Base-by-base conservation (phyloP, 1,140 invertebrate genomes). In the Venustaconcha ellipsiformis region DNA sequence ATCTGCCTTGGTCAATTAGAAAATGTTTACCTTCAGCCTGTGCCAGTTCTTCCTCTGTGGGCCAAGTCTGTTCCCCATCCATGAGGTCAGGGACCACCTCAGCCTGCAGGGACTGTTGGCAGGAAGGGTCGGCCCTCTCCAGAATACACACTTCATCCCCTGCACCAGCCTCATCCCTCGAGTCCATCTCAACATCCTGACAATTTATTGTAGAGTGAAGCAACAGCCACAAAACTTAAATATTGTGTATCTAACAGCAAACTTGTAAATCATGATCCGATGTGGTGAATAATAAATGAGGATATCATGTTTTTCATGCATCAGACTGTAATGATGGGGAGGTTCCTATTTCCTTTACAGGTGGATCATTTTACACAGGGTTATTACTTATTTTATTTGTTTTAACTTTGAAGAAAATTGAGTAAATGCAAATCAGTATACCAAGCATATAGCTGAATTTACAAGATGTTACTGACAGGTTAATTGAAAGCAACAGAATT, bases 41-140 rank as follows among this genome's bases (percentile, higher is more conserved):
- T 82, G 92, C 92, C 68, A 98, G 91, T 91, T 98, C 96, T 88
- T 97, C 95, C 76, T 96, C 94, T 48, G 95, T 97, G 1, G 97
- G 96, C 95, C 96, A 98, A 30, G 97, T 98, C 91, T 99, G 97
- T 90, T 99, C 97, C 18, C 94, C 95, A 89, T 98, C 95, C 96
- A 99, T 96, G 55, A 94, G 93, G 91, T 98, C 95, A 26, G 94
- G 94, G 72, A 94, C 91, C 90, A 96, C 95, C 91, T 97, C 96
- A 79, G 92, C 92, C 75, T 93, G 90, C 20, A 98, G 91, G 67
- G 93, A 93, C 86, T 95, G 95, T 91, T 94, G 89, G 4, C 93
- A 92, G 1, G 79, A 76, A 13, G 94, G 92, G 91, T 96, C 93
- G 72, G 94, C 93, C 57, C 86, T 88, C 82, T 93, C 93, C 60